Evolutionary conservation across 1,140 invertebrate species (phyloP).

Genomic region (Papilio dardanus): DNA sequence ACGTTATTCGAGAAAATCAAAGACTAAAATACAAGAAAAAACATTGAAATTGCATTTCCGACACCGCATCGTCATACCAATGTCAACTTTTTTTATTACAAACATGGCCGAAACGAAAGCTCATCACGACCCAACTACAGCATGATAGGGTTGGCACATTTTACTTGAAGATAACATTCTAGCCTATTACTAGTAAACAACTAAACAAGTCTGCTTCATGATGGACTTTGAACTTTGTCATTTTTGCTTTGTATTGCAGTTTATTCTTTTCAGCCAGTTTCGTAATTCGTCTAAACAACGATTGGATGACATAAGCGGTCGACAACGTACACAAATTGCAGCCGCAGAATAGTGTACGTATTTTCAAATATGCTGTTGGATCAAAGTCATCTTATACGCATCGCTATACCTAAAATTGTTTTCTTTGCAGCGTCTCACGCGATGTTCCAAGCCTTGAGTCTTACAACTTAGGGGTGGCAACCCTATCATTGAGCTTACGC

Average conservation of each 20-base stretch:
- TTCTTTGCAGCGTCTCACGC: no score
- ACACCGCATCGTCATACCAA: constrained; percentile 16
- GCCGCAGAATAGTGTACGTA: no score
- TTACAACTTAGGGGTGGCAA: neutral
- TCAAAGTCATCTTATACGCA: no score
- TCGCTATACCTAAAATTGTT: no score
- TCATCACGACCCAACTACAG: constrained; percentile 26
- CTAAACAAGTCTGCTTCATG: neutral
- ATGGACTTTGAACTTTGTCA: neutral
- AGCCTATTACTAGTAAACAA: neutral
- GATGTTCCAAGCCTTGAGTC: no score
- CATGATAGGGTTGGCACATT: neutral
- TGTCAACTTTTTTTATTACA: constrained; percentile 28
- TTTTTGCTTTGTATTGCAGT: no score
- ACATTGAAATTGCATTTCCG: constrained; percentile 21
- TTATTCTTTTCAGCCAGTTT: no score
- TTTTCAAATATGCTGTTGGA: no score
- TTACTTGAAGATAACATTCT: neutral
- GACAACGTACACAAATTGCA: no score
- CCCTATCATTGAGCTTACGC: constrained; percentile 8
- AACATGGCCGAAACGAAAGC: constrained; percentile 28
- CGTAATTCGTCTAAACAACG: no score
- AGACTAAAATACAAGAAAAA: neutral
- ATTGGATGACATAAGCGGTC: no score
- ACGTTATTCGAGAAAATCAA: neutral